Conservation (phyloP, 2,113 vertebrate genomes). For the Lanius ludovicianus region DNA sequence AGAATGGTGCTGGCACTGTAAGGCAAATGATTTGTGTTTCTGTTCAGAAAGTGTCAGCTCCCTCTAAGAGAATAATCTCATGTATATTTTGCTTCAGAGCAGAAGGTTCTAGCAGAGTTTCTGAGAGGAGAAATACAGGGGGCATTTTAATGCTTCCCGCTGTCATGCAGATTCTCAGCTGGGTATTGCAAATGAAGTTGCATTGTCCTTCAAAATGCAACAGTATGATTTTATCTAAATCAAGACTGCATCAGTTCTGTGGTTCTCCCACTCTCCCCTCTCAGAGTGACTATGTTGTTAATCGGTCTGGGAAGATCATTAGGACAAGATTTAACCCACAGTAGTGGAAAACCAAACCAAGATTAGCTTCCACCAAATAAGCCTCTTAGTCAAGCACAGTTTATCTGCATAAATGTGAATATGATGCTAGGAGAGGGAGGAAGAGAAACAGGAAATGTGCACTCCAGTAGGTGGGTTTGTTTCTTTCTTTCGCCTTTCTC, state of each 20-base stretch:
- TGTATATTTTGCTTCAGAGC: not conserved
- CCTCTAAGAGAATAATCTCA: fast-evolving
- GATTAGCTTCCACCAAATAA: not conserved
- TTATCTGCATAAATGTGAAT: not conserved
- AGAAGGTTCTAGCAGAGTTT: not conserved
- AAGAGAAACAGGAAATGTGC: not conserved
- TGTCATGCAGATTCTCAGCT: not conserved
- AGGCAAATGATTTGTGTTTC: not conserved
- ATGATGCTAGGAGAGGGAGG: not conserved
- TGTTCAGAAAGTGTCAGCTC: not conserved
- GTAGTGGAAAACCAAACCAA: not conserved
- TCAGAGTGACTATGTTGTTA: not conserved
- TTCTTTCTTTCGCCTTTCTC: not conserved
- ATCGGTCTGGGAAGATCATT: not conserved
- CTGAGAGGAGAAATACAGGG: not conserved
- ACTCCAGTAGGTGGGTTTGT: fast-evolving
- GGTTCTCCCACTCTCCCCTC: fast-evolving
- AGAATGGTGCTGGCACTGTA: not conserved
- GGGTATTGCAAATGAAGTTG: not conserved
- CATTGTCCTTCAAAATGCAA: not conserved
- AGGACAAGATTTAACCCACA: not conserved
- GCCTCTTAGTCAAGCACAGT: not conserved
- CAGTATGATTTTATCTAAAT: not conserved
- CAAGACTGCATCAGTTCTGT: not conserved
- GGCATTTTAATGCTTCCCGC: not conserved